Evolutionary conservation across 35 echinoderm and acorn worm species (phyloP), one percentile per base, ranked within the genome.

Genomic region (Ophiothrix spiculata): DNA sequence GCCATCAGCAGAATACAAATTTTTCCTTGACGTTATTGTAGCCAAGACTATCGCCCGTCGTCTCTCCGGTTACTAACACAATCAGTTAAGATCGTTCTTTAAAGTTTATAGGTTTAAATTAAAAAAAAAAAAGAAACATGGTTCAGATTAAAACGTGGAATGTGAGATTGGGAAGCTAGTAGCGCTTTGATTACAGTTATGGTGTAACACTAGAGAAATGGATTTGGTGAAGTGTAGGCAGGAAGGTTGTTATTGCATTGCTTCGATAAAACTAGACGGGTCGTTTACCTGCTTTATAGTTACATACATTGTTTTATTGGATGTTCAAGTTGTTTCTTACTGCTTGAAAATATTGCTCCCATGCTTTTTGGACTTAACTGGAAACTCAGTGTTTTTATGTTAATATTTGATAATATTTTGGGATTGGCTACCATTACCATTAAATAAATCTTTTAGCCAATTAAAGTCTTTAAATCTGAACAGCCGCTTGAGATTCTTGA

Each of bases 1-100:
- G 60, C 60, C 29, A 69, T 69, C 60, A 69, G 60, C 60, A 69
- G 60, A 69, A 69, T 69, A 69, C 60, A 69, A 69, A 69, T 25
- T 69, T 2, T 69, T 25, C 23, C 1, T 2, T 69, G 60, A 69
- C 60, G 29, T 69, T 69, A 69, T 69, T 69, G 16, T 69, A 69
- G 23, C 6, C 42, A 10, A 69, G 60, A 69, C 60, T 28, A 69
- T 69, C 29, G 60, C 60, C n/a, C n/a, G n/a, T n/a, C 60, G 25
- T 69, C 17, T 69, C 60, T 69, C 60, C 16, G 60, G 60, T 69
- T 6, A 69, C 60, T 69, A 28, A 69, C 60, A 69, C 60, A 2
- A 69, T 15, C 60, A 69, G 29, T n/a, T 69, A 69, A 69, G 17
- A 69, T 69, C 60, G 29, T 69, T 69, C 60, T 6, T 69, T 49